These are phyloP conservation scores for Calcarius lapponicus DNA, from an alignment of 2,797 vertebrate species.

Conservation along the genomic window DNA sequence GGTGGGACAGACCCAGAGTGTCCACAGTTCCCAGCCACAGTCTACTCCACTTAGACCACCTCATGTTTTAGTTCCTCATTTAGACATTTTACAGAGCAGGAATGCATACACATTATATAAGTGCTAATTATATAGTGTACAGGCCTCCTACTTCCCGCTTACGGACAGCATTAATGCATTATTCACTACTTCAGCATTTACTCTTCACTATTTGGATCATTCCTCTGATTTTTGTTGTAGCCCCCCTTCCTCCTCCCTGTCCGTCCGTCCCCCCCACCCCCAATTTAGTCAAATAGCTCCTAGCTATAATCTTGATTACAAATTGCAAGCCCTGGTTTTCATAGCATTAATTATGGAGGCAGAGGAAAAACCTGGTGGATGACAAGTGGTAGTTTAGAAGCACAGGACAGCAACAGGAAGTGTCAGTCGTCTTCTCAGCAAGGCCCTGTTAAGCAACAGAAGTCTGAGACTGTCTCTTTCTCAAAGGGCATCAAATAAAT, in stretches of 20 bases:
- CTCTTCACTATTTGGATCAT: background rate
- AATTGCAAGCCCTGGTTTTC: background rate
- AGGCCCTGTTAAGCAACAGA: background rate
- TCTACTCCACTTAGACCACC: background rate
- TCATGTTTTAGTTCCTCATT: background rate
- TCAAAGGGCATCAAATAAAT: background rate
- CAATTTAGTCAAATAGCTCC: background rate
- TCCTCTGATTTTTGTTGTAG: background rate
- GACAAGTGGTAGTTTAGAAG: background rate
- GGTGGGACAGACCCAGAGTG: background rate
- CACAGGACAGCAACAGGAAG: background rate
- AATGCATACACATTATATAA: background rate
- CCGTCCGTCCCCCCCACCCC: too few relatives aligned
- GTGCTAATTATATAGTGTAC: background rate
- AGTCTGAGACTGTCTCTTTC: background rate
- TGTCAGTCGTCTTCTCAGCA: background rate
- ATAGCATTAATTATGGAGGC: background rate
- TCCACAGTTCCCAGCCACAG: background rate
- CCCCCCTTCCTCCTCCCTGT: rapidly evolving
- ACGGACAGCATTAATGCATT: background rate
- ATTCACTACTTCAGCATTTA: background rate
- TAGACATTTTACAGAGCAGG: background rate
- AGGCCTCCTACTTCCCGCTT: background rate
- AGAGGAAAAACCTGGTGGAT: background rate
- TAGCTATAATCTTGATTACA: background rate